A percentile compares a stretch with the other conserved stretches of the same genome.
phyloP scores from a whole-genome alignment of 2,797 vertebrate genomes.

The Eurystomus glaucurus region DNA sequence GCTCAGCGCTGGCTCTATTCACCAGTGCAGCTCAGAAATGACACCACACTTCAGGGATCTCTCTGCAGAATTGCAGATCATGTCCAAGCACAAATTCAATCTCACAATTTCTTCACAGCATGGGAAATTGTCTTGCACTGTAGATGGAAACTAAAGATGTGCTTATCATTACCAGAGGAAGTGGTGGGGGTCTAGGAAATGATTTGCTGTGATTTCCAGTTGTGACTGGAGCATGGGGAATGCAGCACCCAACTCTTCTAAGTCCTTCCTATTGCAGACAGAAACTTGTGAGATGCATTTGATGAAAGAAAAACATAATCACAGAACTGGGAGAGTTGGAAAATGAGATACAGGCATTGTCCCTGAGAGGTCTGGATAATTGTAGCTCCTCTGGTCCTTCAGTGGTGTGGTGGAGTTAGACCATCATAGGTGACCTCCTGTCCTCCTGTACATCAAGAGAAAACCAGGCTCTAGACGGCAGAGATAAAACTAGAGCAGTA shows the following conservation, averaged over 20 bases:
- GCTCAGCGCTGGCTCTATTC: background rate
- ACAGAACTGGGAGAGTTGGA: background rate
- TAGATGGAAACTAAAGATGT: background rate
- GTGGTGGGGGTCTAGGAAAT: fast-evolving
- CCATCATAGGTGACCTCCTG: background rate
- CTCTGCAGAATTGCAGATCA: background rate
- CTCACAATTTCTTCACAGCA: background rate
- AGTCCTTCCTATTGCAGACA: background rate
- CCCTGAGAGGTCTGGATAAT: background rate
- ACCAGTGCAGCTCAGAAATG: background rate
- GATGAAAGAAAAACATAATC: background rate
- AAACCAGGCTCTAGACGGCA: background rate
- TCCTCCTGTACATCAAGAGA: background rate
- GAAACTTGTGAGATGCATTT: background rate
- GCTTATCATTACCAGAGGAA: background rate
- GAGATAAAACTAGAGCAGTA: background rate
- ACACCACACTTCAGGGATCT: background rate
- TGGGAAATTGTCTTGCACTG: background rate
- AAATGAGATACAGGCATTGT: background rate
- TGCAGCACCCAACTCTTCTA: background rate
- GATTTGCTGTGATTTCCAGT: background rate
- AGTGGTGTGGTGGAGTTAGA: background rate
- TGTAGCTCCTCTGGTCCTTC: background rate
- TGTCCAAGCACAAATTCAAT: background rate
- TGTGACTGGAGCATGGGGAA: background rate